These are phyloP conservation scores for Xanthia icteritia DNA, from an alignment of 2,888 invertebrate genomes.

Conservation along the genomic window DNA sequence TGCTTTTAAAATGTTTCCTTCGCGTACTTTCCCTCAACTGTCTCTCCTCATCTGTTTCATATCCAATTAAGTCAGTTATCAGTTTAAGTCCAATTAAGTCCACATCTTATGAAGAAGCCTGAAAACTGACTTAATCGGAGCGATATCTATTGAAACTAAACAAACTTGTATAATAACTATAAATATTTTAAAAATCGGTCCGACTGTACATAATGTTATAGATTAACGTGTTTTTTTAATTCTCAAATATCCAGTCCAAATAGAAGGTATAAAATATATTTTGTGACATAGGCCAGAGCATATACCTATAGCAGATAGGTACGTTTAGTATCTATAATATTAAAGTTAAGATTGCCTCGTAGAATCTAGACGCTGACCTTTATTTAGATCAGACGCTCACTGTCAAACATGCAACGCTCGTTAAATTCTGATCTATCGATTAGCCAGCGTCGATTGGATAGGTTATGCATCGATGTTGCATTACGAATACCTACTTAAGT, in stretches of 20 bases:
- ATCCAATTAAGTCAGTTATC: too few species aligned
- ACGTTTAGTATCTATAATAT: slow-evolving; percentile 21
- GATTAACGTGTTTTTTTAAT: neutral
- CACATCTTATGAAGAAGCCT: neutral
- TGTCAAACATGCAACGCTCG: slow-evolving; percentile 53
- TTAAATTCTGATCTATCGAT: slow-evolving; percentile 51
- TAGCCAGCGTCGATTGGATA: slow-evolving; percentile 20
- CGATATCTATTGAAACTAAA: neutral
- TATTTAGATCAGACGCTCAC: slow-evolving; percentile 52
- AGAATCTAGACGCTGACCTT: slow-evolving; percentile 54
- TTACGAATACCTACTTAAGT: slow-evolving; percentile 25
- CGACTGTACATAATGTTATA: neutral
- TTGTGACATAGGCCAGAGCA: neutral
- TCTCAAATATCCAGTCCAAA: neutral
- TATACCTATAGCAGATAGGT: neutral
- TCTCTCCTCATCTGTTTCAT: too few species aligned
- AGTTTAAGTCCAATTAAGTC: neutral
- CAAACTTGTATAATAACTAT: neutral
- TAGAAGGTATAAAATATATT: neutral
- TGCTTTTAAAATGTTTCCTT: too few species aligned
- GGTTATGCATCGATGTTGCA: slow-evolving; percentile 26
- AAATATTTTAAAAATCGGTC: neutral
- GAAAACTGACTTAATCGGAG: neutral
- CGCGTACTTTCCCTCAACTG: too few species aligned
- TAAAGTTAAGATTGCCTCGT: slow-evolving; percentile 36